Percentiles rank a stretch among this genome's conserved stretches.
Evolutionary conservation across 2,113 vertebrate species (phyloP).

Genomic region (Cnemophilus loriae): DNA sequence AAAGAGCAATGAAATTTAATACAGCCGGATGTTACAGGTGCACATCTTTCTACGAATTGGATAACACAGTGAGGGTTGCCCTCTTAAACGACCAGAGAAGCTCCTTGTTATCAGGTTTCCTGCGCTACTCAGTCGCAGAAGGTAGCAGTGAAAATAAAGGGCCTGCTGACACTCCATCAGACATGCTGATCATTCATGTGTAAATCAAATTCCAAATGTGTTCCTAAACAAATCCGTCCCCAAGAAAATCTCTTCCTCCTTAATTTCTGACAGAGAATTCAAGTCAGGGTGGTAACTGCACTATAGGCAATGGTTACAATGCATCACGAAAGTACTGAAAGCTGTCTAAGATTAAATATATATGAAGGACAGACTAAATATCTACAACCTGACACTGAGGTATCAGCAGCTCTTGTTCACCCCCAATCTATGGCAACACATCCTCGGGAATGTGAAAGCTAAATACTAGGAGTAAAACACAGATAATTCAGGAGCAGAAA

Average conservation of each 20-base stretch:
- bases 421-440: background rate
- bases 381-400: background rate
- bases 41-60: background rate
- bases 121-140: fast-evolving
- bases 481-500: background rate
- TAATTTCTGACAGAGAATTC: background rate
- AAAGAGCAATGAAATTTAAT: background rate
- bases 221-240: background rate
- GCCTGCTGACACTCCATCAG: fast-evolving
- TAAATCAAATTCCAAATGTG: background rate
- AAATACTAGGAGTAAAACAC: background rate
- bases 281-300: background rate
- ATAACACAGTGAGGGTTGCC: background rate
- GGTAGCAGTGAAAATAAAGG: fast-evolving
- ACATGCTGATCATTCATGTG: fast-evolving
- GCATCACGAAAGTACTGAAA: background rate
- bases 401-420: background rate
- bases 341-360: background rate
- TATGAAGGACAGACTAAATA: background rate
- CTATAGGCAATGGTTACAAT: background rate
- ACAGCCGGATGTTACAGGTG: background rate
- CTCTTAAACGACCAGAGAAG: background rate
- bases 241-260: background rate
- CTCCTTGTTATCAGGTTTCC: background rate
- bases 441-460: background rate